Evolutionary conservation across 2,888 invertebrate species (phyloP).

Genomic region (Calameuta filiformis): DNA sequence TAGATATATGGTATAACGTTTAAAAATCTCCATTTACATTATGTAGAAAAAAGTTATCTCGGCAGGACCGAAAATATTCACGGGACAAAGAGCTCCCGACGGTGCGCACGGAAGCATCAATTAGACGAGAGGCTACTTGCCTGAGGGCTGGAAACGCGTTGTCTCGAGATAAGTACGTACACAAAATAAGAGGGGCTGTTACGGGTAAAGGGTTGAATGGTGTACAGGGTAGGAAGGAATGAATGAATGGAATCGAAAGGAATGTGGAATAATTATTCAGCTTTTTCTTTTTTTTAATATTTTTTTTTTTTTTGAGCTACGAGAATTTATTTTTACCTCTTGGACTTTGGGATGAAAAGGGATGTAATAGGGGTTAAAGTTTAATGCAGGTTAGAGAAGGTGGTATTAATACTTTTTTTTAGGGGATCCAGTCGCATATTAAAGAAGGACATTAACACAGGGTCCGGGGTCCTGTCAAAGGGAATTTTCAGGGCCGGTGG

Average conservation of each 20-base stretch:
- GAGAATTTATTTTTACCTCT: background rate
- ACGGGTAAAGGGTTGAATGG: conserved; percentile 16
- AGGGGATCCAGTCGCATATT: background rate
- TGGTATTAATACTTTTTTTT: background rate
- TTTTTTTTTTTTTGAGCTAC: background rate
- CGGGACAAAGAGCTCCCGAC: background rate
- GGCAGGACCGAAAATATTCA: background rate
- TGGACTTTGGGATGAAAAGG: background rate
- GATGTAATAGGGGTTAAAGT: background rate
- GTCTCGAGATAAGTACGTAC: conserved; percentile 35
- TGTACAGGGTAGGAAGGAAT: background rate
- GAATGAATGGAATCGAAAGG: conserved; percentile 6
- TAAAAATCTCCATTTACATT: background rate
- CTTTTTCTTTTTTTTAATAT: background rate
- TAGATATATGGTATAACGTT: background rate
- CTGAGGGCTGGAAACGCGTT: conserved; percentile 22
- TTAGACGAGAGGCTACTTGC: conserved; percentile 23
- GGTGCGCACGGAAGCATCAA: conserved; percentile 31
- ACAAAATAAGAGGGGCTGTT: conserved; percentile 27
- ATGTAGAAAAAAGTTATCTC: background rate
- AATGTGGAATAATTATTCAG: background rate
- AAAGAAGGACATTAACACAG: background rate
- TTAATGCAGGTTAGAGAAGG: background rate
- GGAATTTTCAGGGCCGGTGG: background rate
- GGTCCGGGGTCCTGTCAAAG: background rate